These are phyloP conservation scores for Papilio protenor DNA, from an alignment of 2,888 invertebrate genomes.

Conservation along the genomic window DNA sequence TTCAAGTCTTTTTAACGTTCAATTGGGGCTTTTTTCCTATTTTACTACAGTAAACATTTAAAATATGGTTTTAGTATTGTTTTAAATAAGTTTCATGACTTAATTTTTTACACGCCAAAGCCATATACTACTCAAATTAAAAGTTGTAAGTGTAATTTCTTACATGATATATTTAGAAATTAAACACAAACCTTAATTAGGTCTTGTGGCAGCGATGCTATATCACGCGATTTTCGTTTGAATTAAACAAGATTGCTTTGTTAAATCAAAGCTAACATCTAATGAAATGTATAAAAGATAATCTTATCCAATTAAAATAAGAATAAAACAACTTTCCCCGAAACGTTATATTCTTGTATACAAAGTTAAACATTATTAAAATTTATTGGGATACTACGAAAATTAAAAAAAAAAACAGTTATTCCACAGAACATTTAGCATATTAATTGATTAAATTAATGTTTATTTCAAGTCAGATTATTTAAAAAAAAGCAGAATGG, in stretches of 20 bases:
- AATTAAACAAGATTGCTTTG: conserved; percentile 7
- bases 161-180: not conserved
- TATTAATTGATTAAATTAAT: not conserved
- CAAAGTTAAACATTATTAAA: too few relatives aligned
- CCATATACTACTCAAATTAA: not conserved
- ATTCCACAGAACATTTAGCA: not conserved
- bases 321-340: not conserved
- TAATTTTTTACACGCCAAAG: not conserved
- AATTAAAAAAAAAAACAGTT: too few relatives aligned
- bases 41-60: too few relatives aligned
- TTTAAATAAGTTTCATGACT: not conserved
- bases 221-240: not conserved
- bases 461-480: not conserved
- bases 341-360: too few relatives aligned
- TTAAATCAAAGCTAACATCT: not conserved
- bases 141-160: not conserved
- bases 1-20: not conserved
- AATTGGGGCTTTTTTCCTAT: not conserved
- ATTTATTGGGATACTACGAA: too few relatives aligned
- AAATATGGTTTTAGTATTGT: not conserved
- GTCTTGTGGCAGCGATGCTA: not conserved
- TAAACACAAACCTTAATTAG: not conserved
- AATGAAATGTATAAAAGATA: not conserved
- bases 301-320: not conserved
- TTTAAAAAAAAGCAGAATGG: not conserved